phyloP scores from a whole-genome alignment of 2,888 invertebrate species.

The Sinodicranocentrus sp. region DNA sequence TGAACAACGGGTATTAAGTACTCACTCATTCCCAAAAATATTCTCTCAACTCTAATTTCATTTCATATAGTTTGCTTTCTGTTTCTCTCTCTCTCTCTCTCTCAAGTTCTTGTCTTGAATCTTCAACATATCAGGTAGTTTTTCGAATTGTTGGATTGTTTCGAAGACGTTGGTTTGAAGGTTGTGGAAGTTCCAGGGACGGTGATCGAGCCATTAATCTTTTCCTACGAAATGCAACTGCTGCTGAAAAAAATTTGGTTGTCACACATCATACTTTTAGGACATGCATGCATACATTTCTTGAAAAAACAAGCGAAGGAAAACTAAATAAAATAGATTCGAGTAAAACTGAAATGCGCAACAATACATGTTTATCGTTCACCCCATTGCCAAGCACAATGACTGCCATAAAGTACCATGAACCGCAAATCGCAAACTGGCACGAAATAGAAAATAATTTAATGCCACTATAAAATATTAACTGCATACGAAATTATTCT shows the following conservation, averaged over 20 bases:
- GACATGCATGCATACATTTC: slow-evolving; percentile 14
- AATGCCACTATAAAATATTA: neutral
- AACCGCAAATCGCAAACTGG: too few species aligned
- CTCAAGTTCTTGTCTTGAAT: slow-evolving; percentile 24
- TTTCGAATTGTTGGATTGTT: slow-evolving; percentile 5
- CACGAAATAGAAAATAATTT: too few species aligned
- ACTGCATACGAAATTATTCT: too few species aligned
- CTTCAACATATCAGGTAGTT: slow-evolving; percentile 1
- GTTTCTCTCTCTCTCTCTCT: slow-evolving; percentile 6
- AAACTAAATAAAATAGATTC: slow-evolving; percentile 8
- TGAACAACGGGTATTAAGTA: slow-evolving; percentile 79
- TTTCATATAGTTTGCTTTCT: too few species aligned
- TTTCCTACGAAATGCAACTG: slow-evolving; percentile 6
- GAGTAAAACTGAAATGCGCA: neutral
- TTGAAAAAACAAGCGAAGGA: slow-evolving; percentile 26
- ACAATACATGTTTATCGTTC: slow-evolving; percentile 33
- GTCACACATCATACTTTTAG: slow-evolving; percentile 48
- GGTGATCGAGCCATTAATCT: neutral
- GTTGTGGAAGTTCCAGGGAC: neutral
- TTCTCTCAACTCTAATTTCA: slow-evolving; percentile 27
- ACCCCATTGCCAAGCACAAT: too few species aligned
- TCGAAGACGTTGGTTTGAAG: neutral
- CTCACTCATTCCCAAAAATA: slow-evolving; percentile 82
- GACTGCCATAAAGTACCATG: too few species aligned
- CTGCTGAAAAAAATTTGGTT: slow-evolving; percentile 45